Base-by-base conservation (phyloP, 2,888 invertebrate species). In the Eucera pruinosa region DNA sequence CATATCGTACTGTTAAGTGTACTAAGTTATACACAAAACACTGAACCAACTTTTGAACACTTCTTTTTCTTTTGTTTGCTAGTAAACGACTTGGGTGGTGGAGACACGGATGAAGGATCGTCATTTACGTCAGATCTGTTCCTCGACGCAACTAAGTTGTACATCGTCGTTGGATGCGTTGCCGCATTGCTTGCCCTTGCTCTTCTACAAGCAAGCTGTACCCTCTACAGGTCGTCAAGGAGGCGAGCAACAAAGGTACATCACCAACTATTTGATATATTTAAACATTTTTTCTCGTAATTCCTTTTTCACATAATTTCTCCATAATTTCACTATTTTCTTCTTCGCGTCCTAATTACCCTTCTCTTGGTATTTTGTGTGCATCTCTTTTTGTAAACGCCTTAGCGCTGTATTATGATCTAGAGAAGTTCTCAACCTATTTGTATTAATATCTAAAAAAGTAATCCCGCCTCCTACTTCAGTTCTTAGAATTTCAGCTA, bases 161-260 rank as follows among this genome's bases (percentile, higher is more conserved):
- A 97, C 93, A 95, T 97, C 76, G 97, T 97, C 48, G 93, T 97
- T 73, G 97, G 96, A 7, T 96, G 97, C 85, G 95, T 97, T 69
- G 95, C 94, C 0, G 97, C 97, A 0, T 92, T 98, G 50, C 93
- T 97, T 39, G 93, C 97, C 23, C 94, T 98, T 47, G 97, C 97
- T 0, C 87, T 97, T 13, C 93, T 98, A 55, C 98, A 98, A 93
- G 97, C 97, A 0, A 95, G 94, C 61, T 97, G 97, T 90, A 97
- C 97, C 1, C 94, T 98, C 55, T 96, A 96, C 92, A 94, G 95
- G 87, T 94, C 95, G 0, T 94, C 95, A 23, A 94, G 94, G 83
- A 94, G 94, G 83, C 94, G 93, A 78, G 90, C 90, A 43, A 90
- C 92, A 80, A 96, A 97, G 96, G 97, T 96, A 94, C 13, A 5